Conservation (phyloP, 2,113 vertebrate genomes). For the Aegypius monachus region DNA sequence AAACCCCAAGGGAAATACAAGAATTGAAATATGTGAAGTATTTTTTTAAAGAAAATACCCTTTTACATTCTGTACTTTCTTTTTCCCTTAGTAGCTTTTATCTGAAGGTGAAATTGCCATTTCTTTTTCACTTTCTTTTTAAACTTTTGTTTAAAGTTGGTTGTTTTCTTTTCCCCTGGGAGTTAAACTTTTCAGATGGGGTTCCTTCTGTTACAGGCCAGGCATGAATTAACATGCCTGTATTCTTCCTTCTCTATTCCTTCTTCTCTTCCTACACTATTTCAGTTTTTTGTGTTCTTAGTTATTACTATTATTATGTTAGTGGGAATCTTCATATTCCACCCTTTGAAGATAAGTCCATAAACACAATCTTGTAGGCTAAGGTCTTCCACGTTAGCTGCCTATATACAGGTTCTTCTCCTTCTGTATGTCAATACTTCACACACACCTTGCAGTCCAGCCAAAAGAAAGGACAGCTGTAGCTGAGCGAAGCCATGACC, state of each 20-base stretch:
- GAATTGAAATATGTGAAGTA: conserved; percentile 71
- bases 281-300: background rate
- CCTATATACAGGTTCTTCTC: background rate
- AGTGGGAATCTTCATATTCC: background rate
- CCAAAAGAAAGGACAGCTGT: background rate
- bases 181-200: background rate
- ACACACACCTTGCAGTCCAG: background rate
- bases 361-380: background rate
- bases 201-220: background rate
- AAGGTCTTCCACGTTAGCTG: background rate
- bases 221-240: background rate
- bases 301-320: background rate
- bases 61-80: conserved; percentile 44
- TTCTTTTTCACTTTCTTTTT: background rate
- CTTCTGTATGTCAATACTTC: background rate
- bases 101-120: conserved; percentile 40
- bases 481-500: background rate
- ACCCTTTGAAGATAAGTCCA: background rate
- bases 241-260: background rate
- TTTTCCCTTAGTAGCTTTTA: conserved; percentile 51
- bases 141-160: background rate
- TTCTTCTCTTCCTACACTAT: background rate
- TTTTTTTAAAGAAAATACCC: conserved; percentile 62
- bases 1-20: conserved; percentile 67
- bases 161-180: background rate